Base-by-base conservation (phyloP, 2,888 invertebrate species). In the Abrostola triplasia region DNA sequence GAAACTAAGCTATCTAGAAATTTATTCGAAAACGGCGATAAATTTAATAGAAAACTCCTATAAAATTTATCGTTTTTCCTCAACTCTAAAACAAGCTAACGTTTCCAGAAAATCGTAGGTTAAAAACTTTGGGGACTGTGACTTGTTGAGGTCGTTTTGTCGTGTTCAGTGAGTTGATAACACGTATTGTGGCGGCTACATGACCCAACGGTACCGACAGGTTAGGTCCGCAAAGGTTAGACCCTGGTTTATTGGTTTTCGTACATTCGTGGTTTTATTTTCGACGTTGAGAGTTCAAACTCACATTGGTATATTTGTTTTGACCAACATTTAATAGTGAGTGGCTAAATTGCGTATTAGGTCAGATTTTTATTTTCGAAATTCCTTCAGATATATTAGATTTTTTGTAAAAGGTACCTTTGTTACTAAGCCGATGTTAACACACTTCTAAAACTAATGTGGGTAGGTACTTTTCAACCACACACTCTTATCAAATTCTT, bases 1-100 rank as follows among this genome's bases (percentile, higher is more conserved):
- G 44, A 47, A 64, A 47, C 36, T 70, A 38, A 54, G 50, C 40
- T 36, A 70, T 42, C 42, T 47, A 47, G 10, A 47, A 70, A 70
- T 64, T 40, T 9, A 38, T 47, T 57, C 5, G 6, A 49, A 37
- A 6, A 44, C 12, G 35, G 9, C 6, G 48, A 40, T 40, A 40
- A 40, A 40, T 40, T 40, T 24, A 35, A 35, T 11, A 35, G 9
- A 48, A 48, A 10, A 35, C 11, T 48, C 48, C 10, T 6, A 5
- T 48, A 11, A 24, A 24, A 7, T n/a, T 35, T 11, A 35, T 35
- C 24, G 35, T 11, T n/a, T 6, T 35, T 35, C 13, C 44, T 9
- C 13, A 5, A 5, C 0, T 9, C 13, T 24, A 47, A 10, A 40
- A 40, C 10, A 24, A 24, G 44, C 9, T 47, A 47, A 47, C 13